A percentile compares a stretch with the other conserved stretches of the same genome.
These are phyloP conservation scores for Pristionchus exspectatus DNA, from an alignment of 2,888 invertebrate species.

Conservation along the genomic window DNA sequence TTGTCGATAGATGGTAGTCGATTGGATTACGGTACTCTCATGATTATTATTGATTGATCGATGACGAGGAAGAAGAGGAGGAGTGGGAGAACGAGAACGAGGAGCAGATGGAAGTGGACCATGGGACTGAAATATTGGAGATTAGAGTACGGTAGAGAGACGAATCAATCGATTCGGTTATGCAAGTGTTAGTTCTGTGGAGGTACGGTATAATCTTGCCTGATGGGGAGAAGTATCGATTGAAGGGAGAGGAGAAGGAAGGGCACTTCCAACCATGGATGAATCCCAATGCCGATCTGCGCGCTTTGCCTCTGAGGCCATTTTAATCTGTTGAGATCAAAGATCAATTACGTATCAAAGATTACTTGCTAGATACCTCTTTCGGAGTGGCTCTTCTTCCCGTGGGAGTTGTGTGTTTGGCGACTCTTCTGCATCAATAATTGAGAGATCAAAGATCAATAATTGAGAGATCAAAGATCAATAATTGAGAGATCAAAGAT, in stretches of 20 bases:
- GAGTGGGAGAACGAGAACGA: conserved; percentile 44
- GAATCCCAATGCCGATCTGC: conserved; percentile 42
- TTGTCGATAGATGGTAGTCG: conserved; percentile 5
- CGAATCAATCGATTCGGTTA: not conserved
- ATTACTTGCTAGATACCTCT: not conserved
- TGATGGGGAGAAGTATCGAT: conserved; percentile 40
- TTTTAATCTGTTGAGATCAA: conserved; percentile 43
- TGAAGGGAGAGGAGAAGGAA: conserved; percentile 18
- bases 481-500: conserved; percentile 12
- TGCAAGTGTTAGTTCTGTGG: conserved; percentile 20
- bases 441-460: conserved; percentile 3
- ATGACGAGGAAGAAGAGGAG: conserved; percentile 7
- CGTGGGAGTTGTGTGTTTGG: not conserved
- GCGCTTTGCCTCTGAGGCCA: conserved; percentile 27
- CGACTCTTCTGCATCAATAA: conserved; percentile 28
- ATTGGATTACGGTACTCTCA: not conserved
- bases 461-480: conserved; percentile 42
- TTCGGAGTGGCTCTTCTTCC: conserved; percentile 40
- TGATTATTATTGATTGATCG: conserved; percentile 20
- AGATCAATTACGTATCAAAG: not conserved
- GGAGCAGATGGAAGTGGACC: conserved; percentile 15
- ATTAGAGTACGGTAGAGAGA: conserved; percentile 31
- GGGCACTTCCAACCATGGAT: not conserved
- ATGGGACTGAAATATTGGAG: not conserved
- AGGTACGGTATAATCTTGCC: conserved; percentile 47